phyloP scores from a whole-genome alignment of 37 sponge, comb jelly and placozoan genomes.

The Diacarnus erythraeanus region DNA sequence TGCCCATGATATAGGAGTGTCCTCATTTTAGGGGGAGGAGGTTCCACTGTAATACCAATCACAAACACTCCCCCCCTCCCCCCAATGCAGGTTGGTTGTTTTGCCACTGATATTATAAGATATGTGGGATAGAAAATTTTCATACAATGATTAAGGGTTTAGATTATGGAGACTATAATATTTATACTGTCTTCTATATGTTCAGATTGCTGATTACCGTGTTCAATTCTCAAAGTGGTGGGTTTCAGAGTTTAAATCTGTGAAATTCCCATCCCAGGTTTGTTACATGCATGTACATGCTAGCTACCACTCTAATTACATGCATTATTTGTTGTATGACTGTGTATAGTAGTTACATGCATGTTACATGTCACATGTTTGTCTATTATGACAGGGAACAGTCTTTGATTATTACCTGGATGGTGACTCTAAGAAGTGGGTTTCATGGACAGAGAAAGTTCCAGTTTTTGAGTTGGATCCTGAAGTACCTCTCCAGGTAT shows the following conservation, averaged over 20 bases:
- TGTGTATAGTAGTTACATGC: neutral
- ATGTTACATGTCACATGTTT: neutral
- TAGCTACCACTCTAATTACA: neutral
- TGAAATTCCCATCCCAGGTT: conserved; percentile 94
- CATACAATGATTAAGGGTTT: no score
- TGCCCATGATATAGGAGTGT: no score
- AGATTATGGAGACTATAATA: no score
- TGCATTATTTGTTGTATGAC: neutral
- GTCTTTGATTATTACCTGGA: conserved; percentile 97
- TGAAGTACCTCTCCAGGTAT: conserved; percentile 94
- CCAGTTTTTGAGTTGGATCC: conserved; percentile 94
- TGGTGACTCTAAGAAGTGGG: conserved; percentile 83
- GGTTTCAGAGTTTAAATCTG: conserved; percentile 93
- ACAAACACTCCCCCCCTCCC: no score
- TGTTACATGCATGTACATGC: neutral
- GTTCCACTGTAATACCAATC: neutral
- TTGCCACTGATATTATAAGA: no score
- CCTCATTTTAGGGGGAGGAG: no score
- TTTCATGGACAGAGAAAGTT: conserved; percentile 89
- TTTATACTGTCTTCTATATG: neutral
- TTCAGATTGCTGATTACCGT: conserved; percentile 92
- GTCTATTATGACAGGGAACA: conserved; percentile 62
- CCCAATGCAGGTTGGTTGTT: no score
- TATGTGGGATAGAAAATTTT: no score
- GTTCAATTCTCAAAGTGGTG: conserved; percentile 99